Evolutionary conservation across 1,140 invertebrate genomes (phyloP), one percentile per base, ranked within the genome.

Genomic region (Manduca sexta): DNA sequence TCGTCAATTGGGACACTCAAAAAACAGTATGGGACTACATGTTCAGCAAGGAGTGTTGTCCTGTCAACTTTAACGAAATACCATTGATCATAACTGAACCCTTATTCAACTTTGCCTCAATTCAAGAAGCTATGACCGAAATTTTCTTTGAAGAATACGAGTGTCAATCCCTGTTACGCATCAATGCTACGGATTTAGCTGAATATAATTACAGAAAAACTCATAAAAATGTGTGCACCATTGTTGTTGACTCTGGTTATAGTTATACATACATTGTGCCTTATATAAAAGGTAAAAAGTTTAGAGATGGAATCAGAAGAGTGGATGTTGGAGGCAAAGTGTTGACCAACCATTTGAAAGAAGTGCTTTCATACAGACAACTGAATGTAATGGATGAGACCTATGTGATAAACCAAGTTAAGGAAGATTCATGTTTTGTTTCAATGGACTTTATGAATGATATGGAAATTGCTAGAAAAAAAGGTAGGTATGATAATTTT

Each of bases 301-400:
- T 95, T 15, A 91, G 91, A 65, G 89, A 93, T 64, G 92, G 90
- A 13, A 92, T 96, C 44, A 84, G 90, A 57, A 90, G 98, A 57
- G 93, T 99, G 48, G 95, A 99, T 87, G 90, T 99, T 52, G 98
- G 98, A 7, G 98, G 98, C 0, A 99, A 99, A 88, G 88, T 97
- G 3, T 81, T 99, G 39, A 99, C 98, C 0, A 99, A 99, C 88
- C 96, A 99, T 86, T 86, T 99, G 29, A 99, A 99, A 78, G 98
- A 99, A 83, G 92, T 99, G 7, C 93, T 99, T 52, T 99, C 98
- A 0, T 99, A 98, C 74, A 89, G 97, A 30, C 97, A 99, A 69
- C 85, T 99, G 12, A 95, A 99, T 88, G 97, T 99, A 0, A 97
- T 99, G 95, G 98, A 99, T 77, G 98, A 99, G 86, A 99, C 97